A percentile compares a stretch with the other conserved stretches of the same genome.
phyloP scores from a whole-genome alignment of 2,797 vertebrate genomes.

The Mustela erminea region DNA sequence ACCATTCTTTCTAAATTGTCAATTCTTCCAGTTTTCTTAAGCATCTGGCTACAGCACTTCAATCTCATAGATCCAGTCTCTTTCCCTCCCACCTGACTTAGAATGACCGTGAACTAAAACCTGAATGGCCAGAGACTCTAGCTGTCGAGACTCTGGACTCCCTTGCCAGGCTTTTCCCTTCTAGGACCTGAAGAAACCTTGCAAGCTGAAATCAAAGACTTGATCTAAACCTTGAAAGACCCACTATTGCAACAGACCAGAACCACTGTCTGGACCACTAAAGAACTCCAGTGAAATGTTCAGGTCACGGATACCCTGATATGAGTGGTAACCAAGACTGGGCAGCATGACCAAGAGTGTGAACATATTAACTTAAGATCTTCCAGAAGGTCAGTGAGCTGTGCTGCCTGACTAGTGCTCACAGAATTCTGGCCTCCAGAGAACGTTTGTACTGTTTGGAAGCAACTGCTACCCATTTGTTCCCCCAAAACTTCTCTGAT shows the following conservation, averaged over 20 bases:
- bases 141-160: not conserved
- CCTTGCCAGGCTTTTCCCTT: not conserved
- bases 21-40: constrained; percentile 25
- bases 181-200: not conserved
- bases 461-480: not conserved
- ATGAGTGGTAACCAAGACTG: not conserved
- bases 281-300: not conserved
- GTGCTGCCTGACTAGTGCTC: not conserved
- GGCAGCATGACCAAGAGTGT: not conserved
- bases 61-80: not conserved
- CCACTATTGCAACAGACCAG: not conserved
- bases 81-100: not conserved
- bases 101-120: constrained; percentile 22
- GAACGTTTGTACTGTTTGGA: not conserved
- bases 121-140: not conserved
- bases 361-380: not conserved
- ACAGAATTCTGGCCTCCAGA: constrained; percentile 31
- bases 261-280: not conserved
- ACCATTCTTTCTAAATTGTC: not conserved
- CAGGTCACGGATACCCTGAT: not conserved
- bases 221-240: constrained; percentile 5
- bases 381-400: constrained; percentile 34
- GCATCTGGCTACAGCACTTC: not conserved
- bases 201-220: constrained; percentile 5
- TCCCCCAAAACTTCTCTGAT: not conserved